phyloP scores from a whole-genome alignment of 2,797 vertebrate species.

The Danio kyathit region DNA sequence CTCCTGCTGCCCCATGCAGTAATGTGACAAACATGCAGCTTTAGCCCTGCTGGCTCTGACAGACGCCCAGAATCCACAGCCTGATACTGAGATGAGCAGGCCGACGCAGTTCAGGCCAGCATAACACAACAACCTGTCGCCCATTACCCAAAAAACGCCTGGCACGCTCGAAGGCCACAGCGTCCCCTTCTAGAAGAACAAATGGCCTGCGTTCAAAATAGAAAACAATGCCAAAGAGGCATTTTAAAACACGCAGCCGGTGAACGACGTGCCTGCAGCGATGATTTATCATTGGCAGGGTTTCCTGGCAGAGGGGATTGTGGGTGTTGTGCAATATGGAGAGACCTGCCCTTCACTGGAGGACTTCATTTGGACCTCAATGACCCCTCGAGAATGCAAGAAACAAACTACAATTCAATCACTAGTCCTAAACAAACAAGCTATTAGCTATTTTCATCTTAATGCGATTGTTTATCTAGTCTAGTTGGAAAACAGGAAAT shows the following conservation, averaged over 20 bases:
- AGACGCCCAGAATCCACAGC: slow-evolving; percentile 35
- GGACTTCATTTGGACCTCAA: slow-evolving; percentile 6
- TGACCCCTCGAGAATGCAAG: slow-evolving; percentile 20
- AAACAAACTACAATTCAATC: background rate
- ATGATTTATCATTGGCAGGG: slow-evolving; percentile 54
- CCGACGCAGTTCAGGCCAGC: slow-evolving; percentile 39
- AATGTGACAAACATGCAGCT: slow-evolving; percentile 73
- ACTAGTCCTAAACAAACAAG: background rate
- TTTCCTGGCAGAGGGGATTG: slow-evolving; percentile 29
- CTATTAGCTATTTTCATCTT: background rate
- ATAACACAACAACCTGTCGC: slow-evolving; percentile 14
- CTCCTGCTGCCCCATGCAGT: slow-evolving; percentile 66
- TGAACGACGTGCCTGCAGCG: slow-evolving; percentile 60
- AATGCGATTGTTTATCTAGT: no score
- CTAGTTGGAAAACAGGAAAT: background rate
- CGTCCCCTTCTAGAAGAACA: slow-evolving; percentile 59
- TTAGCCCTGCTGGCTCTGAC: slow-evolving; percentile 37
- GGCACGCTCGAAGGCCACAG: slow-evolving; percentile 72
- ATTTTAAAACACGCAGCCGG: slow-evolving; percentile 64
- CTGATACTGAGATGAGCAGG: slow-evolving; percentile 35
- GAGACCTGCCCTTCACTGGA: slow-evolving; percentile 44
- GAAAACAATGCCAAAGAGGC: slow-evolving; percentile 73
- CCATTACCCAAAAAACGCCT: slow-evolving; percentile 63
- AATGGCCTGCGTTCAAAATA: slow-evolving; percentile 74
- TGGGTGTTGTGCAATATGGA: slow-evolving; percentile 48